phyloP scores from a whole-genome alignment of 2,797 vertebrate genomes.

The Melanotaenia trifasciata region DNA sequence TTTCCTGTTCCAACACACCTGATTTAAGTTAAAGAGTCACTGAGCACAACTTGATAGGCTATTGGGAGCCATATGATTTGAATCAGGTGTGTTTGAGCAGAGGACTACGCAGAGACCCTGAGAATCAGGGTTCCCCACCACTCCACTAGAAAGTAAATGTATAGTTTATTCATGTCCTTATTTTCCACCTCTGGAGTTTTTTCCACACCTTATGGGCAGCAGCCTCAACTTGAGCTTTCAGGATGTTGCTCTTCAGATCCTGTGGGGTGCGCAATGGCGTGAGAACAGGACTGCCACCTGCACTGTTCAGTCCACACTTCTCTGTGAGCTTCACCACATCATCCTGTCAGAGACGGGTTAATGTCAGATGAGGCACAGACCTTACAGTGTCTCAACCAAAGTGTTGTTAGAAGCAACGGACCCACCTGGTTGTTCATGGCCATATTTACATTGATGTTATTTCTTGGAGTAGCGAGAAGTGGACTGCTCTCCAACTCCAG shows the following conservation, averaged over 20 bases:
- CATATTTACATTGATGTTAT: slow-evolving; percentile 86
- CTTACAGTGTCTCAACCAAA: neutral
- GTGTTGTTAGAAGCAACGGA: neutral
- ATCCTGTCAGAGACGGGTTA: slow-evolving; percentile 78
- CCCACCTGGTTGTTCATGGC: slow-evolving; percentile 90
- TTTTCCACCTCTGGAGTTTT: neutral
- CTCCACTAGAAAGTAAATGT: too few relatives aligned
- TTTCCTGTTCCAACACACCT: too few relatives aligned
- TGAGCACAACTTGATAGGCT: too few relatives aligned
- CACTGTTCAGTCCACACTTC: slow-evolving; percentile 89
- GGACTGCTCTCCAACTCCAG: slow-evolving; percentile 83
- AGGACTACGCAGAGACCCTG: too few relatives aligned
- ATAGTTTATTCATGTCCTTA: neutral
- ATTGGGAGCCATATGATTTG: too few relatives aligned
- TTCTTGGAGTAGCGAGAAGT: slow-evolving; percentile 39
- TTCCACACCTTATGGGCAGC: slow-evolving; percentile 86
- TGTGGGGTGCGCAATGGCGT: slow-evolving; percentile 81
- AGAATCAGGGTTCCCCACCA: too few relatives aligned
- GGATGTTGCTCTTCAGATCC: slow-evolving; percentile 95
- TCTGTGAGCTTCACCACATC: slow-evolving; percentile 91
- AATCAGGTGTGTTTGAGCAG: too few relatives aligned
- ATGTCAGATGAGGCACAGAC: neutral
- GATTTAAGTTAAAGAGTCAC: too few relatives aligned
- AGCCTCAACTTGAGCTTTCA: slow-evolving; percentile 91
- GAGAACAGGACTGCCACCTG: slow-evolving; percentile 81